Evolutionary conservation across 2,888 invertebrate genomes (phyloP).

Genomic region (Linhomoeus sp.): DNA sequence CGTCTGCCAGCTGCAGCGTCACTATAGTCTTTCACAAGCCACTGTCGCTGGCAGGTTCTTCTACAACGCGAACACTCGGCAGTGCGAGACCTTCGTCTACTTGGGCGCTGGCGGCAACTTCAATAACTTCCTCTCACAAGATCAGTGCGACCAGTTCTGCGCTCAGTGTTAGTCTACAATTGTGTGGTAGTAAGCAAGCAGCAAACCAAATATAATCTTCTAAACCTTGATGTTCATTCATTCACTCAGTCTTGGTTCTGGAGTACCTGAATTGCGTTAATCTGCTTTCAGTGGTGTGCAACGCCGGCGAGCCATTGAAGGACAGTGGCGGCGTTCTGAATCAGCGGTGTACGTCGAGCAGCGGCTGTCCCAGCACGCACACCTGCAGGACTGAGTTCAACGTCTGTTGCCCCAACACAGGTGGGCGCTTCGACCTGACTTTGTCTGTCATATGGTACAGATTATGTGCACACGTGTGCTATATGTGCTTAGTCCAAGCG

Average conservation of each 20-base stretch:
- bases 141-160: constrained; percentile 26
- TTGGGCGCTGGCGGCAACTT: constrained; percentile 26
- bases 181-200: not conserved
- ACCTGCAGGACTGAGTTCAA: not conserved
- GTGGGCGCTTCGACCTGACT: too few relatives aligned
- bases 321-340: not conserved
- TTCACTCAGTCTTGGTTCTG: too few relatives aligned
- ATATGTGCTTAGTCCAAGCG: too few relatives aligned
- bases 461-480: too few relatives aligned
- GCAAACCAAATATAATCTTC: not conserved
- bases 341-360: not conserved
- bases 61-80: constrained; percentile 15
- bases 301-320: constrained; percentile 3
- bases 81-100: constrained; percentile 9
- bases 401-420: constrained; percentile 4
- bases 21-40: too few relatives aligned
- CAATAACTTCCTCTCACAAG: constrained; percentile 24
- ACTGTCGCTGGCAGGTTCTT: too few relatives aligned
- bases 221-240: too few relatives aligned
- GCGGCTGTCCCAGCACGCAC: constrained; percentile 1
- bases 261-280: too few relatives aligned
- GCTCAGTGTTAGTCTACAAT: constrained; percentile 17
- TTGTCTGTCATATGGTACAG: too few relatives aligned
- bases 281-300: not conserved
- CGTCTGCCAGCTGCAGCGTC: too few relatives aligned